phyloP scores from a whole-genome alignment of 2,888 invertebrate species.

The Xestia ashworthii region DNA sequence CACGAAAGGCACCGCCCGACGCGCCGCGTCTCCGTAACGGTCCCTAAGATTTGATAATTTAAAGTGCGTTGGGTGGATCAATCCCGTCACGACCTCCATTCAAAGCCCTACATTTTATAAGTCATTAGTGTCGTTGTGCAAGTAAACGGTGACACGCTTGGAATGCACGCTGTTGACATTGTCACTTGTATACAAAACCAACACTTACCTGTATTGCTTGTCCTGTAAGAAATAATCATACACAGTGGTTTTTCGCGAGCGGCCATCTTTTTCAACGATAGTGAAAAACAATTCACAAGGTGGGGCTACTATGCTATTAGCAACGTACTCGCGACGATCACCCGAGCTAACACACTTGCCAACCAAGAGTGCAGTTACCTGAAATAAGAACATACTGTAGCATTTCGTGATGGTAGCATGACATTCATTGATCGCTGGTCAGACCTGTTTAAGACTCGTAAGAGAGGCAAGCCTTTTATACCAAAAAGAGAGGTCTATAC shows the following conservation, averaged over 20 bases:
- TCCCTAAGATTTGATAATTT: background rate
- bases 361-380: slow-evolving; percentile 81
- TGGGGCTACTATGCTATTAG: slow-evolving; percentile 74
- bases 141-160: background rate
- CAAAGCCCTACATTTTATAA: background rate
- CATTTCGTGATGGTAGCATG: background rate
- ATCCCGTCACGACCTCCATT: background rate
- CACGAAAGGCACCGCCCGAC: background rate
- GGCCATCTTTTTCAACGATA: slow-evolving; percentile 65
- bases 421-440: background rate
- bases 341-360: slow-evolving; percentile 68
- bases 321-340: slow-evolving; percentile 80
- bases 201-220: slow-evolving; percentile 77
- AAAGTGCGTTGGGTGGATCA: background rate
- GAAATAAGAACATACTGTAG: slow-evolving; percentile 15
- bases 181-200: background rate
- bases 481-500: background rate
- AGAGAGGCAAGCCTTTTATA: background rate
- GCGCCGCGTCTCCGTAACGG: too few relatives aligned
- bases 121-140: background rate
- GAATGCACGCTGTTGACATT: background rate
- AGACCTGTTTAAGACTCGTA: background rate
- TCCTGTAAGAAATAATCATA: slow-evolving; percentile 77
- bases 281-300: slow-evolving; percentile 72
- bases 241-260: slow-evolving; percentile 71